Conservation (phyloP, 2,888 invertebrate genomes). For the Hetaerina titia region DNA sequence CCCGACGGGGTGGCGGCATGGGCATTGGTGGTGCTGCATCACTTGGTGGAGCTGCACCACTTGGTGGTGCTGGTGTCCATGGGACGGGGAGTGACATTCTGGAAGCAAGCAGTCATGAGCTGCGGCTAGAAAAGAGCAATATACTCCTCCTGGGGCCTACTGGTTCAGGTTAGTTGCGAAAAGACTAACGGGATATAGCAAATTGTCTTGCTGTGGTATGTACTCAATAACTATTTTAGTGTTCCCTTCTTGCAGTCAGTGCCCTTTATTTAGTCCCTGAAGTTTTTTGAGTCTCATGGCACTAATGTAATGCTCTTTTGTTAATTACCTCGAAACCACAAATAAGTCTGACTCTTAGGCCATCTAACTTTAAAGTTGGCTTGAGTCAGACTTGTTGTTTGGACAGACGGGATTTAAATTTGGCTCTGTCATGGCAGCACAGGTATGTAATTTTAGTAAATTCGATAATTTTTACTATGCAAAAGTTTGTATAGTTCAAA, state of each 20-base stretch:
- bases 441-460: conserved; percentile 11
- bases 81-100: conserved; percentile 85
- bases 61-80: conserved; percentile 69
- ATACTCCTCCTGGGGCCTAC: conserved; percentile 97
- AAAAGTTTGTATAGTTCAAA: conserved; percentile 23
- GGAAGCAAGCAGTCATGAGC: conserved; percentile 89
- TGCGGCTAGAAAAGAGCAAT: conserved; percentile 96
- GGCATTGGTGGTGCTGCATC: conserved; percentile 40
- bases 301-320: background rate
- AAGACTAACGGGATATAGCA: conserved; percentile 68
- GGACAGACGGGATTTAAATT: background rate
- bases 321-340: background rate
- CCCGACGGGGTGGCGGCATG: conserved; percentile 66
- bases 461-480: conserved; percentile 16
- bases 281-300: conserved; percentile 11
- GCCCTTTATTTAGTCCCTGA: background rate
- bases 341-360: conserved; percentile 31
- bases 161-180: conserved; percentile 82
- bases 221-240: conserved; percentile 41
- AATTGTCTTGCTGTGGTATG: conserved; percentile 59
- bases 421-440: conserved; percentile 10
- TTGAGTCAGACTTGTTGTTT: conserved; percentile 27
- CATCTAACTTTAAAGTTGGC: conserved; percentile 19
- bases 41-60: conserved; percentile 37
- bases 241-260: conserved; percentile 46